A percentile compares a stretch with the other conserved stretches of the same genome.
These are phyloP conservation scores for Alethe castanea DNA, from an alignment of 2,113 vertebrate species.

Conservation along the genomic window DNA sequence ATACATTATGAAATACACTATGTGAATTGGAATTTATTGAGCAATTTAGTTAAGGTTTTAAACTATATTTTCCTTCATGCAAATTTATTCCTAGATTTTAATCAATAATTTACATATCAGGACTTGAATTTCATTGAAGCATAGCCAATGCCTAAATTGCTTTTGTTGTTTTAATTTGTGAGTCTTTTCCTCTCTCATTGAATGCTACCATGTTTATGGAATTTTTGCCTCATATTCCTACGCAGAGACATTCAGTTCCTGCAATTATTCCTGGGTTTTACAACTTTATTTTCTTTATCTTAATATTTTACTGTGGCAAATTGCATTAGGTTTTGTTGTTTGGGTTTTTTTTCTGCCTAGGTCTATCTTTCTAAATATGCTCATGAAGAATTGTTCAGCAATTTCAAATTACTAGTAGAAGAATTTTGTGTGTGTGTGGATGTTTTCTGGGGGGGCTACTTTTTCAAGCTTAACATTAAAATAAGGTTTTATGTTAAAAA, in stretches of 20 bases:
- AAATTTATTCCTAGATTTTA: not conserved
- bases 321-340: not conserved
- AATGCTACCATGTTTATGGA: not conserved
- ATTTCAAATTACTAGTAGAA: not conserved
- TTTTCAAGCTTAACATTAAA: not conserved
- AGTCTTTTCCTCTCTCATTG: not conserved
- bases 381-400: not conserved
- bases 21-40: not conserved
- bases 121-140: not conserved
- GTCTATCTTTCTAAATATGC: not conserved
- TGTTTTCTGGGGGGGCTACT: fast-evolving
- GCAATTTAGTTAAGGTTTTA: not conserved
- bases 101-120: not conserved
- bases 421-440: not conserved
- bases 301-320: not conserved
- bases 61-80: not conserved
- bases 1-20: not conserved
- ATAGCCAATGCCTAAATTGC: not conserved
- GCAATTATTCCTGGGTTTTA: not conserved
- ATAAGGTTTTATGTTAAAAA: not conserved
- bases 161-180: not conserved
- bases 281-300: not conserved
- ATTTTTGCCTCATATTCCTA: not conserved
- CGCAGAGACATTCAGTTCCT: not conserved
- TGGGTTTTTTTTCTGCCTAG: not conserved